Evolutionary conservation across 2,888 invertebrate genomes (phyloP).

Genomic region (Scelioninae gen. 2): DNA sequence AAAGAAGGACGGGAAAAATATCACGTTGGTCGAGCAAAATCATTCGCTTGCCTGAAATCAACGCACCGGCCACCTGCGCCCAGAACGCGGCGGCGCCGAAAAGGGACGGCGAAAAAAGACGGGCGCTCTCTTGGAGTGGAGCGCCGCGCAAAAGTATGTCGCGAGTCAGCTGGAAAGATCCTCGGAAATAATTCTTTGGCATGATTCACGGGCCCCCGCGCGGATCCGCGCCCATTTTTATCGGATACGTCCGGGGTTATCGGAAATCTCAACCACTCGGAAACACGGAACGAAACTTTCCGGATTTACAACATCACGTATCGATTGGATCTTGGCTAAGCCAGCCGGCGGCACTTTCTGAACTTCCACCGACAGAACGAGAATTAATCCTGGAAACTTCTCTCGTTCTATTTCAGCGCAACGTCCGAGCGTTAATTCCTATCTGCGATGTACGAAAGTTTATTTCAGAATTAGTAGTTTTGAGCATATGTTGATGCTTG

Average conservation of each 20-base stretch:
- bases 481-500: constrained; percentile 63
- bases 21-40: too few species aligned
- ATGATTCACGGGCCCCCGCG: constrained; percentile 46
- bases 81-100: too few species aligned
- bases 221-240: constrained; percentile 52
- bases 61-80: too few species aligned
- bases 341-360: constrained; percentile 64
- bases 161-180: constrained; percentile 44
- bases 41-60: too few species aligned
- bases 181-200: constrained; percentile 48
- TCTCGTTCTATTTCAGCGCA: constrained; percentile 63
- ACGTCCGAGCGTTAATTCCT: constrained; percentile 62
- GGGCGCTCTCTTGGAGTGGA: too few species aligned
- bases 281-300: constrained; percentile 59
- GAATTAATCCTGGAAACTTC: constrained; percentile 71
- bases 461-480: constrained; percentile 64
- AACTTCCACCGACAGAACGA: constrained; percentile 67
- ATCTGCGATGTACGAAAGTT: constrained; percentile 63
- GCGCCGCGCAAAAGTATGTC: constrained; percentile 23
- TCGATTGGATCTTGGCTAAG: constrained; percentile 59
- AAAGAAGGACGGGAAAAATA: too few species aligned
- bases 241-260: constrained; percentile 53
- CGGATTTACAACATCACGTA: constrained; percentile 60
- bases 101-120: too few species aligned
- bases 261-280: constrained; percentile 60